phyloP scores from a whole-genome alignment of 2,113 vertebrate species.

The Sinosuthora webbiana region DNA sequence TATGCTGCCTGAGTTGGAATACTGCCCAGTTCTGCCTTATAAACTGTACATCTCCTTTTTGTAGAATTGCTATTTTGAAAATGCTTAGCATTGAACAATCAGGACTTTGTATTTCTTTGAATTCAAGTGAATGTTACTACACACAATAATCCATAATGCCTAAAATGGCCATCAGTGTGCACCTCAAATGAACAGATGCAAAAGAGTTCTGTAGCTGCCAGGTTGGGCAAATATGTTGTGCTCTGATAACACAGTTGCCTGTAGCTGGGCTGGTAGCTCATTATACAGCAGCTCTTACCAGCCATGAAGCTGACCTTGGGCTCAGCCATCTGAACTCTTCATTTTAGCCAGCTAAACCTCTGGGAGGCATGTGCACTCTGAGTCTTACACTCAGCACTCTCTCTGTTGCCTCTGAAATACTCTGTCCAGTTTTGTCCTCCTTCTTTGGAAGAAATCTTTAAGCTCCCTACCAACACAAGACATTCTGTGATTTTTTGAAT shows the following conservation, averaged over 20 bases:
- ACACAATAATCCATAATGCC: background rate
- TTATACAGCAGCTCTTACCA: background rate
- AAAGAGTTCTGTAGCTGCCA: background rate
- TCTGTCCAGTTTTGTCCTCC: background rate
- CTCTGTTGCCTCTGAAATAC: background rate
- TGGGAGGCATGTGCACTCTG: background rate
- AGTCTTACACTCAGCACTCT: background rate
- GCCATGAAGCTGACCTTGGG: background rate
- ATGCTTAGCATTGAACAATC: background rate
- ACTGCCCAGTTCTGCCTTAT: background rate
- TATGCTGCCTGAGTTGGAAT: background rate
- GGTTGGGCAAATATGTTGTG: background rate
- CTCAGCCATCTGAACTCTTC: background rate
- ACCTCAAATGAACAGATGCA: too few species aligned
- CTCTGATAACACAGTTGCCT: background rate
- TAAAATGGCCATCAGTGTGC: background rate
- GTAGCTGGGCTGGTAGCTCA: background rate
- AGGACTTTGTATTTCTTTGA: background rate
- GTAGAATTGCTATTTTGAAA: background rate
- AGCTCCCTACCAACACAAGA: background rate
- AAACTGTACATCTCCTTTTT: background rate
- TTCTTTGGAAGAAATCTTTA: background rate
- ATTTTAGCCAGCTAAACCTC: background rate
- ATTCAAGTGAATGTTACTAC: background rate
- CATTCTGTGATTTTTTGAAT: background rate